Base-by-base conservation (phyloP, 2,113 vertebrate genomes). In the Tretioscincus oriximinensis region DNA sequence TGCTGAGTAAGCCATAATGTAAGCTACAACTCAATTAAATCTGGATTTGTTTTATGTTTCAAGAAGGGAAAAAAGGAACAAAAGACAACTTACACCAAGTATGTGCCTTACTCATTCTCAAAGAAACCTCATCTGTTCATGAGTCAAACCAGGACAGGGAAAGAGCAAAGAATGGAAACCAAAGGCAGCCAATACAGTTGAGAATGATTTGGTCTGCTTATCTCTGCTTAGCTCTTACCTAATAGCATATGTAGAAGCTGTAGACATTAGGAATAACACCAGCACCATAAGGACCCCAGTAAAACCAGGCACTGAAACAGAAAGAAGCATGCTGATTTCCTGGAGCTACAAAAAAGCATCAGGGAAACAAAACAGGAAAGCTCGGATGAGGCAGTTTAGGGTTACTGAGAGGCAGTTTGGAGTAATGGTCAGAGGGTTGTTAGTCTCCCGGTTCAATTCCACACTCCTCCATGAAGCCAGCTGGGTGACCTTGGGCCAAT, bases 231-330 rank as follows among this genome's bases (percentile, higher is more conserved):
- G 21, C 5, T 79, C 94, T 91, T 93, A 99, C 98, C 98, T 95
- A 87, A 99, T 96, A 1, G 97, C 96, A 82, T 97, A 95, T 0
- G 97, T 98, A 24, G 98, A 99, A 29, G 98, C 97, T 1, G 96
- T 97, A 78, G 96, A 95, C 97, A 99, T 99, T 18, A 99, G 92
- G 88, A 99, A 99, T 35, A 99, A 94, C 69, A 99, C 96, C 76
- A 99, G 86, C 31, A 98, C 98, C 97, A 99, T 94, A 78, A 98
- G 89, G 78, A 98, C 89, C 0, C 98, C 98, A 1, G 98, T 99
- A 83, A 98, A 87, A 78, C 98, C 98, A 74, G 98, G 97, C 92
- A 99, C 98, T 99, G 73, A 89, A 86, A 90, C 9, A 78, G 1
- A 49, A 41, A 21, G 2, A 85, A 76, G 75, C 12, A 76, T 20